A percentile compares a stretch with the other conserved stretches of the same genome.
These are phyloP conservation scores for Bombus waltoni DNA, from an alignment of 1,140 invertebrate genomes.

Conservation along the genomic window DNA sequence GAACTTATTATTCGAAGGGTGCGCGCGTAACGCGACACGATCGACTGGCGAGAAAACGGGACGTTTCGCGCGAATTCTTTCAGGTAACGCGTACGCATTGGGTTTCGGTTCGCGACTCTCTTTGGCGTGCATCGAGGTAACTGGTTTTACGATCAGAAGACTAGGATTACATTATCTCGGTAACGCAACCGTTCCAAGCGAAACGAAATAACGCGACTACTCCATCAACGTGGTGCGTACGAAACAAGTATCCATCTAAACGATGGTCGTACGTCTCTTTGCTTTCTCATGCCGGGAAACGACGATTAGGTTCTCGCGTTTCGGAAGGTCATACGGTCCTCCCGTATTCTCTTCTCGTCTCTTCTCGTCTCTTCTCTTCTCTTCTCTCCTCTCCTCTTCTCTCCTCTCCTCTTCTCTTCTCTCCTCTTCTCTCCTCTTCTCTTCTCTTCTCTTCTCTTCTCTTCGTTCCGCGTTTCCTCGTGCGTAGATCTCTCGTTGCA, in stretches of 20 bases:
- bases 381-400: neutral
- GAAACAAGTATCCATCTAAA: too few relatives aligned
- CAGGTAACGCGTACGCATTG: neutral
- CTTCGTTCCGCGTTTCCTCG: neutral
- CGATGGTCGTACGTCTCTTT: neutral
- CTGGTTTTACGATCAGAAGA: constrained; percentile 1
- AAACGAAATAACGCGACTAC: neutral
- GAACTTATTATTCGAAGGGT: constrained; percentile 6
- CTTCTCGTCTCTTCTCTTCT: too few relatives aligned
- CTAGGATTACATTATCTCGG: neutral
- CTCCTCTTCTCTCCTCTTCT: neutral
- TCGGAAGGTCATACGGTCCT: neutral
- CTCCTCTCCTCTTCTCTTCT: neutral
- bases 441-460: neutral
- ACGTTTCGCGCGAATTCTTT: neutral
- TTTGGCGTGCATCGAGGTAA: constrained; percentile 51
- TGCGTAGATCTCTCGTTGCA: neutral
- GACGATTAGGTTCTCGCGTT: neutral
- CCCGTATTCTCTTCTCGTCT: neutral
- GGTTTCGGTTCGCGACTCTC: neutral
- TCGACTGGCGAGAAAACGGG: neutral
- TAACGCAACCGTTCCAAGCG: neutral
- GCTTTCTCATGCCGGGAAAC: constrained; percentile 23
- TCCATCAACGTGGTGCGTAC: neutral
- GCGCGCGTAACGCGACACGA: neutral